These are phyloP conservation scores for Gari tellinella DNA, from an alignment of 2,888 invertebrate species.

Conservation along the genomic window DNA sequence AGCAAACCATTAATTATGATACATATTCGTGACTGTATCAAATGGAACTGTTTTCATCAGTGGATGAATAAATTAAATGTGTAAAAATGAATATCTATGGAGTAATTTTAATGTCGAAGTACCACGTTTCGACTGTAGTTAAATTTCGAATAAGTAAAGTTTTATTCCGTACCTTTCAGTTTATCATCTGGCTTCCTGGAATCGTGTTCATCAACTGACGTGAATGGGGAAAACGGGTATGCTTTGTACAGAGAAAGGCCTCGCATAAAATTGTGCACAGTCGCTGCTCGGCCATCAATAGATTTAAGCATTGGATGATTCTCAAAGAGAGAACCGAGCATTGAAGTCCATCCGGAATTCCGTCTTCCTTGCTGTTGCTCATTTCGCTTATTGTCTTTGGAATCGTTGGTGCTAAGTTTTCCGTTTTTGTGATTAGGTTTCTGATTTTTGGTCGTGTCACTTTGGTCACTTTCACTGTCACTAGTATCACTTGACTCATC, in stretches of 20 bases:
- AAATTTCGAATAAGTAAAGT: too few species aligned
- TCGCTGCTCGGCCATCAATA: conserved; percentile 84
- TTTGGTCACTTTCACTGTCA: conserved; percentile 38
- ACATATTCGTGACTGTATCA: too few species aligned
- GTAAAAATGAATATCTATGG: too few species aligned
- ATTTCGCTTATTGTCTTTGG: conserved; percentile 11
- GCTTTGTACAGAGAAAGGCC: conserved; percentile 83
- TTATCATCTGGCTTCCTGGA: conserved; percentile 39
- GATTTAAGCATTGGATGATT: conserved; percentile 79
- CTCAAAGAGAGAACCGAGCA: conserved; percentile 63
- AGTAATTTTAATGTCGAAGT: too few species aligned
- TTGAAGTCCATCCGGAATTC: conserved; percentile 64
- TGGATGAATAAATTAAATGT: too few species aligned
- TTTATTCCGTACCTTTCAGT: conserved; percentile 38
- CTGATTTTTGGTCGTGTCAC: conserved; percentile 43
- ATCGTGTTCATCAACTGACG: conserved; percentile 57
- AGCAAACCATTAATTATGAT: too few species aligned
- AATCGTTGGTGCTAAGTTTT: conserved; percentile 26
- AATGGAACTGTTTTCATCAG: too few species aligned
- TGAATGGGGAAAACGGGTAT: conserved; percentile 84
- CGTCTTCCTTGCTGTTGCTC: conserved; percentile 22
- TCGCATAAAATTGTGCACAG: conserved; percentile 84
- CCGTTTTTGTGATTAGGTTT: conserved; percentile 52
- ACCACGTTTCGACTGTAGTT: too few species aligned
- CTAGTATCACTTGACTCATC: conserved; percentile 62